Evolutionary conservation across 2,888 invertebrate species (phyloP).

Genomic region (Lathronympha strigana): DNA sequence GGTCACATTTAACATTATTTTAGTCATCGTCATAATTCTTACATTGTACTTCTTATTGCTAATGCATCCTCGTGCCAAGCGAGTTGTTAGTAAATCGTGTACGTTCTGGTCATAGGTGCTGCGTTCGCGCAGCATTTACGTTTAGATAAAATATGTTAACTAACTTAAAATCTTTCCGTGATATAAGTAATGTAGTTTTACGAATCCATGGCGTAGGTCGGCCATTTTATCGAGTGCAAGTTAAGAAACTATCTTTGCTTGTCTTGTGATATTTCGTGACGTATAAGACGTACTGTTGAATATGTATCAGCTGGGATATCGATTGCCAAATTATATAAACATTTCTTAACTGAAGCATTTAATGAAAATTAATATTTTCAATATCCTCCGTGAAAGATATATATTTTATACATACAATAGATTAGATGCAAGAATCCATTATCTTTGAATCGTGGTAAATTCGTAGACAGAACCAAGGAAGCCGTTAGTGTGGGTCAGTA

Average conservation of each 20-base stretch:
- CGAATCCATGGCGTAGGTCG: conserved; percentile 53
- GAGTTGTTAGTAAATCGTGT: conserved; percentile 74
- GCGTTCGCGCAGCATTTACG: conserved; percentile 59
- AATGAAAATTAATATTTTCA: conserved; percentile 7
- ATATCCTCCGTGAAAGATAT: not conserved
- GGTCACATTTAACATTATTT: conserved; percentile 73
- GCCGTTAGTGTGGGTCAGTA: conserved; percentile 26
- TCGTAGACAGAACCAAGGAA: conserved; percentile 10
- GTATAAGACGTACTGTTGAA: not conserved
- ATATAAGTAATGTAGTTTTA: conserved; percentile 57
- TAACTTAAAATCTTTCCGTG: conserved; percentile 57
- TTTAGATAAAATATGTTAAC: conserved; percentile 61
- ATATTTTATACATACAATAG: not conserved
- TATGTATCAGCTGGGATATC: conserved; percentile 1
- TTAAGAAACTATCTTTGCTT: conserved; percentile 22
- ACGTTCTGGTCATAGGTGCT: conserved; percentile 81
- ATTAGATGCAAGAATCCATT: conserved; percentile 4
- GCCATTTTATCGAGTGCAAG: conserved; percentile 35
- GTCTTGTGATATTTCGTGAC: conserved; percentile 19
- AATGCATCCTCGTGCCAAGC: conserved; percentile 64
- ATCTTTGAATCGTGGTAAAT: conserved; percentile 10
- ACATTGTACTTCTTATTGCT: conserved; percentile 61
- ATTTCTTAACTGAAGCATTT: not conserved
- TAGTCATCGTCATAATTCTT: conserved; percentile 66
- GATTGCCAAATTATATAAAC: conserved; percentile 12